Conservation (phyloP, 2,888 invertebrate species). For the Epinotia demarniana region DNA sequence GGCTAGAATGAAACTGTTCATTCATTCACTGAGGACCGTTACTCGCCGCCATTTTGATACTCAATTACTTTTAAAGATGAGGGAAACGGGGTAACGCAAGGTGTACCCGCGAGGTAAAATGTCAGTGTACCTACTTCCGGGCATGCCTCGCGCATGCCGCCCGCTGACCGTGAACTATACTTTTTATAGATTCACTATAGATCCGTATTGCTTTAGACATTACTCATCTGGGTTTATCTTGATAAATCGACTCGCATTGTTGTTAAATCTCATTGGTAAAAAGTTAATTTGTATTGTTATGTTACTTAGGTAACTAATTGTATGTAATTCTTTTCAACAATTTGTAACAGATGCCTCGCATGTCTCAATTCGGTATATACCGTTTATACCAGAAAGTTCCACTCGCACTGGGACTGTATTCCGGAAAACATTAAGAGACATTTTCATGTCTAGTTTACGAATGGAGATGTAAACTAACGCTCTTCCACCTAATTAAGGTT, state of each 20-base stretch:
- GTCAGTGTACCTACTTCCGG: slow-evolving; percentile 74
- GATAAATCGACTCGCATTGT: slow-evolving; percentile 52
- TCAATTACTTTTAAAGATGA: slow-evolving; percentile 54
- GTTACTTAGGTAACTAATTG: slow-evolving; percentile 47
- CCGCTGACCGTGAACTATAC: slow-evolving; percentile 74
- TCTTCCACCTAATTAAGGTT: slow-evolving; percentile 74
- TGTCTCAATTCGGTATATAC: slow-evolving; percentile 30
- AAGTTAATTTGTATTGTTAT: slow-evolving; percentile 52
- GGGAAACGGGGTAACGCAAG: slow-evolving; percentile 66
- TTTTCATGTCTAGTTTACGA: slow-evolving; percentile 60
- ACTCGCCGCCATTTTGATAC: slow-evolving; percentile 63
- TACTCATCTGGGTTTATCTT: slow-evolving; percentile 65
- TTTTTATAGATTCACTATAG: slow-evolving; percentile 71
- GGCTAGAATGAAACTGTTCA: slow-evolving; percentile 60
- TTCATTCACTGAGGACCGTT: slow-evolving; percentile 69
- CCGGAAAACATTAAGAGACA: slow-evolving; percentile 51
- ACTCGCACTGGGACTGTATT: slow-evolving; percentile 42
- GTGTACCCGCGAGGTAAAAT: slow-evolving; percentile 65
- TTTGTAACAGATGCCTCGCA: slow-evolving; percentile 35
- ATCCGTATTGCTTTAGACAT: slow-evolving; percentile 70
- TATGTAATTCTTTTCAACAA: slow-evolving; percentile 27
- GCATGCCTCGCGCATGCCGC: slow-evolving; percentile 54
- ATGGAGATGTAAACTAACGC: slow-evolving; percentile 63
- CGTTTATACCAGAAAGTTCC: slow-evolving; percentile 23
- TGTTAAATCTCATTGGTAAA: slow-evolving; percentile 45